Conservation (phyloP, 2,888 invertebrate genomes). For the Nowickia ferox region DNA sequence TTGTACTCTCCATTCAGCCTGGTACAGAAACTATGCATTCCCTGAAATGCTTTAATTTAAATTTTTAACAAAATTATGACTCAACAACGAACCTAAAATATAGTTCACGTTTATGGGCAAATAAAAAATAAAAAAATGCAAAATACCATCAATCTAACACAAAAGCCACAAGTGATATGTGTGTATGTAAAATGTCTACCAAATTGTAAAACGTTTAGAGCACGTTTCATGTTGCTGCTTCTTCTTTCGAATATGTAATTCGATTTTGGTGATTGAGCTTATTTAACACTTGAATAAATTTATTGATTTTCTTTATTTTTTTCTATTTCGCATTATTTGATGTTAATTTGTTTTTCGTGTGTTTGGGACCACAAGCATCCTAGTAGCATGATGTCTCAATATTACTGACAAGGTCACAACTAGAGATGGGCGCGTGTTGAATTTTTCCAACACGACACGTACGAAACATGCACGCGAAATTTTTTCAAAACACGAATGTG, state of each 20-base stretch:
- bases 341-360: background rate
- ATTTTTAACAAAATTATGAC: too few relatives aligned
- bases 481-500: too few relatives aligned
- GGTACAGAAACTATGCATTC: too few relatives aligned
- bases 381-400: conserved; percentile 15
- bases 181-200: conserved; percentile 5
- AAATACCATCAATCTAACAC: background rate
- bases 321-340: background rate
- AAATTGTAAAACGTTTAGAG: conserved; percentile 34
- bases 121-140: background rate
- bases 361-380: background rate
- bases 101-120: too few relatives aligned
- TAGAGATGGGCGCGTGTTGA: too few relatives aligned
- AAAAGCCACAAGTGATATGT: background rate
- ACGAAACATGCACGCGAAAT: too few relatives aligned
- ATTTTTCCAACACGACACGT: too few relatives aligned
- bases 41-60: too few relatives aligned
- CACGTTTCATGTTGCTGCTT: background rate
- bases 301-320: conserved; percentile 39
- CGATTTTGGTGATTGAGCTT: conserved; percentile 44
- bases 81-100: too few relatives aligned
- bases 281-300: conserved; percentile 59
- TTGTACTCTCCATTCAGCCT: too few relatives aligned
- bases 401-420: conserved; percentile 31
- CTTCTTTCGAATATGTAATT: background rate